These are phyloP conservation scores for Drosophila tropicalis DNA, from an alignment of 1,140 invertebrate species.

Conservation along the genomic window DNA sequence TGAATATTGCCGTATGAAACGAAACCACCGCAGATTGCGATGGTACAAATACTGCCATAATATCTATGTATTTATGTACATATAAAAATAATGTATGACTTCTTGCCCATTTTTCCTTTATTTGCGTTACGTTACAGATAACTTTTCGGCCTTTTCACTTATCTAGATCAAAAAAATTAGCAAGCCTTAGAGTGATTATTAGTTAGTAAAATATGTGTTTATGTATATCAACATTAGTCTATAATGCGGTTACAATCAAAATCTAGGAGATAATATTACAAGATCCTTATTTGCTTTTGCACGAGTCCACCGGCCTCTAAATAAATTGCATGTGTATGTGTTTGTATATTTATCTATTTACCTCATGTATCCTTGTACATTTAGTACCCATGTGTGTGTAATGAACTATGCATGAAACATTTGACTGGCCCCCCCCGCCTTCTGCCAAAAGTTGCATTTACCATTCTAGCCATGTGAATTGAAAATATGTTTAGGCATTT, in stretches of 20 bases:
- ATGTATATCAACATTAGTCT: conserved; percentile 1
- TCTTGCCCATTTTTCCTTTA: conserved; percentile 23
- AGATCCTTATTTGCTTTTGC: conserved; percentile 64
- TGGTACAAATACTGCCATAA: not conserved
- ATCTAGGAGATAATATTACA: conserved; percentile 64
- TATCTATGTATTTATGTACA: not conserved
- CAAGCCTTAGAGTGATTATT: not conserved
- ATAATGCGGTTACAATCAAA: conserved; percentile 43
- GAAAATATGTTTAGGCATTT: not conserved
- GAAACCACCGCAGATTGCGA: not conserved
- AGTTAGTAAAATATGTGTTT: not conserved
- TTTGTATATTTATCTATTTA: not conserved
- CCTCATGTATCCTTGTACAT: too few species aligned
- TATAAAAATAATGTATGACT: not conserved
- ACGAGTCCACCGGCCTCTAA: conserved; percentile 80
- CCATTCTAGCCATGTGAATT: not conserved
- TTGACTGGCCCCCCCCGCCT: too few species aligned
- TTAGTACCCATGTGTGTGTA: too few species aligned
- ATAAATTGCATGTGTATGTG: conserved; percentile 85
- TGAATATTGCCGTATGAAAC: not conserved
- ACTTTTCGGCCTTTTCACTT: conserved; percentile 36
- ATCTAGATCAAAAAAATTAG: not conserved
- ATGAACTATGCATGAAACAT: too few species aligned
- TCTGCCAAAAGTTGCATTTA: too few species aligned
- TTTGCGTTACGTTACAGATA: conserved; percentile 49